A percentile compares a stretch with the other conserved stretches of the same genome.
Conservation (phyloP, 1,140 invertebrate species). For the Zaprionus ornatus region DNA sequence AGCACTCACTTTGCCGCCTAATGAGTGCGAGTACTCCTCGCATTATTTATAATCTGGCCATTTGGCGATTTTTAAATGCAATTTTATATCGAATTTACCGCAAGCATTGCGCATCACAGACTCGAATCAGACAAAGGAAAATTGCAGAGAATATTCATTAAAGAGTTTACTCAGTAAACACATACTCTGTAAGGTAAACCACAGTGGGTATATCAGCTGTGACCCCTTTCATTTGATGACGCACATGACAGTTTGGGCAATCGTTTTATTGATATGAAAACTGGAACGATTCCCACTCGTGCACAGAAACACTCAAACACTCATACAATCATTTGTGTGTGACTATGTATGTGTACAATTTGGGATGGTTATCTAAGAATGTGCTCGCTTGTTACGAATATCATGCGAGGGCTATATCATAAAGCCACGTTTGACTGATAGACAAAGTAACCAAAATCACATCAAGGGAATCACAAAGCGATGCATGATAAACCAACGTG, state of each 20-base stretch:
- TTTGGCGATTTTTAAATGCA: neutral
- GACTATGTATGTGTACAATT: neutral
- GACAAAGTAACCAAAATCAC: constrained; percentile 4
- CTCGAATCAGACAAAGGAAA: neutral
- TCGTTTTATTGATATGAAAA: constrained; percentile 11
- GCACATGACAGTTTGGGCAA: neutral
- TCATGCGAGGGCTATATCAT: neutral
- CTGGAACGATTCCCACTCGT: neutral
- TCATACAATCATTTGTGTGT: neutral
- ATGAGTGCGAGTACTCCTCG: constrained; percentile 4
- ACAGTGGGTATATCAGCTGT: neutral
- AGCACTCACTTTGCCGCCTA: neutral
- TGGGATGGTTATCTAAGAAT: constrained; percentile 10
- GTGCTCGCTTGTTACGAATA: neutral
- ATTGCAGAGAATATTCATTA: neutral
- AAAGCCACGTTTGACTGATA: constrained; percentile 5
- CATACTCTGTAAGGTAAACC: neutral
- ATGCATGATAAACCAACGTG: constrained; percentile 4
- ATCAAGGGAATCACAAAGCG: constrained; percentile 4
- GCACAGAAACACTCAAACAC: neutral
- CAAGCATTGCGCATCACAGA: neutral
- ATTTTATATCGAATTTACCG: constrained; percentile 1
- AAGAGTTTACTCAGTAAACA: neutral
- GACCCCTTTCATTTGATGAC: neutral
- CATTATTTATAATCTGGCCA: neutral